Percentiles rank a stretch among this genome's conserved stretches.
phyloP scores from a whole-genome alignment of 64 coral and sea anemone species.

The Trachythela sp. region DNA sequence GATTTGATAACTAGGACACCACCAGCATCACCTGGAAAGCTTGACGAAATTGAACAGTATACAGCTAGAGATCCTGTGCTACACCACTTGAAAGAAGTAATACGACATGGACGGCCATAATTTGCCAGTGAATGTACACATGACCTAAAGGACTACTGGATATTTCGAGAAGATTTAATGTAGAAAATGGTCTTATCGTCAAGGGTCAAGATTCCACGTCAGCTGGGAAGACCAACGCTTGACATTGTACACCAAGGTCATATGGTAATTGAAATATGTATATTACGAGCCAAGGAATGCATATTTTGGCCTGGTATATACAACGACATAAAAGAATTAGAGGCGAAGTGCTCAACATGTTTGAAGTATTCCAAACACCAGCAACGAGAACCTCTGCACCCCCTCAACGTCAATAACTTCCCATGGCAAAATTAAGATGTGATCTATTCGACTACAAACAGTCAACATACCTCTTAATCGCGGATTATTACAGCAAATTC shows the following conservation, averaged over 20 bases:
- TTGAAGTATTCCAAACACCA: neutral
- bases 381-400: conserved; percentile 1
- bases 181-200: conserved; percentile 29
- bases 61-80: neutral
- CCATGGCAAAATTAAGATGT: conserved; percentile 4
- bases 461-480: conserved; percentile 35
- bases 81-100: conserved; percentile 15
- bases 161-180: conserved; percentile 29
- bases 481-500: conserved; percentile 53
- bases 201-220: conserved; percentile 31
- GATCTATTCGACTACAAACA: conserved; percentile 34
- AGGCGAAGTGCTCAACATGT: neutral
- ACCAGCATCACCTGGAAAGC: conserved; percentile 17
- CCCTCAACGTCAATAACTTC: neutral
- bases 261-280: conserved; percentile 29
- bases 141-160: conserved; percentile 28
- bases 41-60: conserved; percentile 18
- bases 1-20: neutral
- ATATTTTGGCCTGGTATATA: conserved; percentile 41
- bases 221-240: neutral
- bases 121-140: neutral
- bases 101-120: conserved; percentile 14
- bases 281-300: conserved; percentile 12
- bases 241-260: neutral
- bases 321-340: conserved; percentile 20